phyloP scores from a whole-genome alignment of 2,888 invertebrate species.

The Bombyx huttoni region DNA sequence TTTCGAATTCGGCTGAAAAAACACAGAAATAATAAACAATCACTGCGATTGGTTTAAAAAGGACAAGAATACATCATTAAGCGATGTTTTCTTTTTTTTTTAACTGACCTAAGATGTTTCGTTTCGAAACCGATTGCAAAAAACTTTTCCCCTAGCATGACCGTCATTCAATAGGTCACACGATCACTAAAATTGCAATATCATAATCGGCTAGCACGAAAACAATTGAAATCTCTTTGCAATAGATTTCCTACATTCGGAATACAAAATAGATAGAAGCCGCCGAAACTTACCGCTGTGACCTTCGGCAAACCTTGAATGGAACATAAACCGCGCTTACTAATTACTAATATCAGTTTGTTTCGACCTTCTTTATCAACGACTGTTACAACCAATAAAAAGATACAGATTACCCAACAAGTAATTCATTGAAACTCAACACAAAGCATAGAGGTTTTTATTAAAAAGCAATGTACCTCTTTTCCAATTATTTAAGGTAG shows the following conservation, averaged over 20 bases:
- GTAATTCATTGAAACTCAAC: too few relatives aligned
- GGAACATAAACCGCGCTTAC: constrained; percentile 22
- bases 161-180: constrained; percentile 11
- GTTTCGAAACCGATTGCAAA: not conserved
- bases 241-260: constrained; percentile 17
- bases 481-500: too few relatives aligned
- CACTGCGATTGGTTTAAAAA: not conserved
- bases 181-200: constrained; percentile 9
- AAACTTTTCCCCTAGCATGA: constrained; percentile 12
- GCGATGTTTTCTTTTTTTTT: too few relatives aligned
- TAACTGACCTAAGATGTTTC: too few relatives aligned
- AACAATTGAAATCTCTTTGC: constrained; percentile 10
- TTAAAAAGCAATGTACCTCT: too few relatives aligned
- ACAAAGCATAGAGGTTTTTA: too few relatives aligned
- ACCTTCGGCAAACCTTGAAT: constrained; percentile 29
- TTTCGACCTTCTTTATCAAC: constrained; percentile 17
- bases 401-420: not conserved
- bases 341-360: constrained; percentile 25
- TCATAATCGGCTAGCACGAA: constrained; percentile 4
- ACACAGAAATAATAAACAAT: not conserved
- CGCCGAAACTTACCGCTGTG: constrained; percentile 25
- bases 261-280: constrained; percentile 25
- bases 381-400: not conserved
- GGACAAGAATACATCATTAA: too few relatives aligned
- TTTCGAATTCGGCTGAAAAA: constrained; percentile 10